A percentile compares a stretch with the other conserved stretches of the same genome.
Evolutionary conservation across 2,797 vertebrate genomes (phyloP).

Genomic region (Craterocephalus amniculus): DNA sequence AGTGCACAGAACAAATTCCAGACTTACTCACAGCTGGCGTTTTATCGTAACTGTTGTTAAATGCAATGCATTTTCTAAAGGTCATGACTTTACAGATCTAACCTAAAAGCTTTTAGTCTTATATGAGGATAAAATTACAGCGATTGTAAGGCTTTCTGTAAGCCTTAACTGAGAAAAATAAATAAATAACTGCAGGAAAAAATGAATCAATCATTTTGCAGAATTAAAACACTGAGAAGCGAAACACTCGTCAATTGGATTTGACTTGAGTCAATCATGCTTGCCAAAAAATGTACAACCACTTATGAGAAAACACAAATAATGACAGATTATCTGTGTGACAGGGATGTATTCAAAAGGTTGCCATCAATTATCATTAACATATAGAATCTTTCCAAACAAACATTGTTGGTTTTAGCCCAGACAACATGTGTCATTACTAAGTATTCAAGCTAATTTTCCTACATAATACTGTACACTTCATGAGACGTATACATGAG

Average conservation of each 20-base stretch:
- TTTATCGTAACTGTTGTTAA: neutral
- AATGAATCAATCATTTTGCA: neutral
- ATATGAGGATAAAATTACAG: conserved; percentile 7
- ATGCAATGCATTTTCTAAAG: conserved; percentile 6
- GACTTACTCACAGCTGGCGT: neutral
- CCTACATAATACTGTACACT: conserved; percentile 18
- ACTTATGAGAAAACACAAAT: conserved; percentile 14
- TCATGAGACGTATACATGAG: neutral
- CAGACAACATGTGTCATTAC: neutral
- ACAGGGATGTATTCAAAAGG: conserved; percentile 14
- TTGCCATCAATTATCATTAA: neutral
- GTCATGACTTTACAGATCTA: conserved; percentile 9
- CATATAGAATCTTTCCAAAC: neutral
- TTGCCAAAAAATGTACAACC: conserved; percentile 10
- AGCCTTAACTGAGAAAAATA: neutral
- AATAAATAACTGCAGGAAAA: neutral
- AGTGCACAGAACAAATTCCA: neutral
- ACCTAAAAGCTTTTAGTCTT: neutral
- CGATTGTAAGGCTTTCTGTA: neutral
- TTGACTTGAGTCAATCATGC: neutral
- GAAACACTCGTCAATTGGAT: neutral
- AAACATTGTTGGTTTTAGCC: neutral
- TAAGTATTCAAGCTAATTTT: neutral
- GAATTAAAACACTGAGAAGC: neutral
- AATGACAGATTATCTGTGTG: conserved; percentile 21